Percentiles rank a stretch among this genome's conserved stretches.
These are phyloP conservation scores for Carollia perspicillata DNA, from an alignment of 2,113 vertebrate species.

Conservation along the genomic window DNA sequence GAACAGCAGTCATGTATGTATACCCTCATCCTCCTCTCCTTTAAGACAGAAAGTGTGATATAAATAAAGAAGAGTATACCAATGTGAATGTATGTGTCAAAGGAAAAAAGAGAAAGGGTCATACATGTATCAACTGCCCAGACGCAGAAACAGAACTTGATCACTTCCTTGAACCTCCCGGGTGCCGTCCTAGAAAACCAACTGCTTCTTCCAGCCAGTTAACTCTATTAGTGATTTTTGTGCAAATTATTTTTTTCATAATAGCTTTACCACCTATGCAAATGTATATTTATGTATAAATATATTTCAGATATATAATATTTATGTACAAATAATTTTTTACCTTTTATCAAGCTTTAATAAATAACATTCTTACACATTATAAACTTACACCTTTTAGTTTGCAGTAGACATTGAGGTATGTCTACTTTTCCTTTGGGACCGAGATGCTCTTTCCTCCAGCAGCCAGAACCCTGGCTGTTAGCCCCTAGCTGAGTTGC, in stretches of 20 bases:
- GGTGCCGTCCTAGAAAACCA: background rate
- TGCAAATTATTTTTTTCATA: background rate
- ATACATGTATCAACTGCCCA: background rate
- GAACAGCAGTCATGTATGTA: background rate
- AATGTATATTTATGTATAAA: no score
- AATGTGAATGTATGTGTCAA: background rate
- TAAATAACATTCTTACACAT: background rate
- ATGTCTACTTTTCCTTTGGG: background rate
- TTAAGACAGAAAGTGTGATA: background rate
- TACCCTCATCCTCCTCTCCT: background rate
- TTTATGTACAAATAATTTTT: no score
- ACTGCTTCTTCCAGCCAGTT: background rate
- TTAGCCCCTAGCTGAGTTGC: background rate
- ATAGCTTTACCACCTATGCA: background rate
- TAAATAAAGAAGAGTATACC: background rate
- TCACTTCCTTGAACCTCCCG: background rate
- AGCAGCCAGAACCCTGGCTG: no score
- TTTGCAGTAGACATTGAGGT: background rate
- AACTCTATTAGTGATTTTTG: background rate
- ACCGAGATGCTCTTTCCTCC: background rate
- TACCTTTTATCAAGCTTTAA: background rate
- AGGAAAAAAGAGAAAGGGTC: background rate
- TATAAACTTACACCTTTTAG: background rate
- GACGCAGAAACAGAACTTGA: background rate
- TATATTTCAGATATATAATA: background rate